These are phyloP conservation scores for Gymnoscelis rufifasciata DNA, from an alignment of 2,888 invertebrate genomes.

Conservation along the genomic window DNA sequence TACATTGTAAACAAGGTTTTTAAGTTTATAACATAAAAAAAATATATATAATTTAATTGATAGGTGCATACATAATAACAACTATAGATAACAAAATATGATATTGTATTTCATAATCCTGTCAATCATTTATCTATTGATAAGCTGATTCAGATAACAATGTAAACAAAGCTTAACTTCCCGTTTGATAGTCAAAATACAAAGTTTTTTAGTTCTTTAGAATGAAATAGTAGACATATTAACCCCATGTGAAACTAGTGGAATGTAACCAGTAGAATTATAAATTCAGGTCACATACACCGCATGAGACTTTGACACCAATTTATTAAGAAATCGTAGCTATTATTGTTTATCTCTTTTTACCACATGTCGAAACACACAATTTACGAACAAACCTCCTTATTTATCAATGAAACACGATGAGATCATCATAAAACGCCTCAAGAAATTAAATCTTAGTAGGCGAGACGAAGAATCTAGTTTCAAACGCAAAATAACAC, in stretches of 20 bases:
- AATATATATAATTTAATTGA: too few relatives aligned
- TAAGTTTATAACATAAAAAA: too few relatives aligned
- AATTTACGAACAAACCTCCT: constrained; percentile 1
- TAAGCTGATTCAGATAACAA: constrained; percentile 7
- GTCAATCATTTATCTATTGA: background rate
- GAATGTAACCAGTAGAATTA: constrained; percentile 1
- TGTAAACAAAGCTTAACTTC: background rate
- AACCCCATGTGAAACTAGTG: background rate
- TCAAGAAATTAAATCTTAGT: constrained; percentile 2
- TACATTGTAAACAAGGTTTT: too few relatives aligned
- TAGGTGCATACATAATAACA: too few relatives aligned
- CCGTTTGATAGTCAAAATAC: background rate
- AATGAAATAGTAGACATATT: too few relatives aligned
- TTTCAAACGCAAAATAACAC: background rate
- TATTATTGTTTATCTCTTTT: background rate
- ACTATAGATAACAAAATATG: too few relatives aligned
- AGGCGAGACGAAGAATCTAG: constrained; percentile 12
- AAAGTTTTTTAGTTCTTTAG: too few relatives aligned
- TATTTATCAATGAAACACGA: constrained; percentile 30
- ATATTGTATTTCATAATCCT: background rate
- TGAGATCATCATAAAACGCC: constrained; percentile 48
- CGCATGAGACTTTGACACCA: background rate
- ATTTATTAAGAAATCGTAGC: constrained; percentile 1
- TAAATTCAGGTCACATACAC: constrained; percentile 9
- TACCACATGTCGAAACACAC: background rate